These are phyloP conservation scores for Gavialis gangeticus DNA, from an alignment of 2,113 vertebrate genomes.

Conservation along the genomic window DNA sequence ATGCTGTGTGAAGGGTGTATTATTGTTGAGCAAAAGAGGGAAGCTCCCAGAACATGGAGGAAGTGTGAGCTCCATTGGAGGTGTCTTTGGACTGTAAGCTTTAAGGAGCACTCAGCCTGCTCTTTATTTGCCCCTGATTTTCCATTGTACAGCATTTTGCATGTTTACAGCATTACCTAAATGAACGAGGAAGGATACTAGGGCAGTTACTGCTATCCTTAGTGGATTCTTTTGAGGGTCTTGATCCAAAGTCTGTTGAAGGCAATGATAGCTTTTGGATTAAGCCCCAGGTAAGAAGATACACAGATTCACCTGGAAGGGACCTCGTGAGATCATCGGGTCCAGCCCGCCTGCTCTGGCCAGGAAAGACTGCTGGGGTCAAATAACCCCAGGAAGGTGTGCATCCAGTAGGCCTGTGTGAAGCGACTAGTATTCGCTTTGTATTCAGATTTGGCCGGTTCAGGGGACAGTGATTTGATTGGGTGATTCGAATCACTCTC, in stretches of 20 bases:
- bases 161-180: not conserved
- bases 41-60: not conserved
- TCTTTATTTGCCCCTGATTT: not conserved
- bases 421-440: too few relatives aligned
- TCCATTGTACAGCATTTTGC: not conserved
- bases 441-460: too few relatives aligned
- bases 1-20: accelerated
- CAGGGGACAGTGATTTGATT: too few relatives aligned
- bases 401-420: too few relatives aligned
- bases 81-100: not conserved
- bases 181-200: too few relatives aligned
- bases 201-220: not conserved
- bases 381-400: too few relatives aligned
- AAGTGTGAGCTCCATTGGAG: not conserved
- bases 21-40: not conserved
- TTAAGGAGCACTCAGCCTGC: accelerated
- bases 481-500: too few relatives aligned
- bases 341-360: too few relatives aligned
- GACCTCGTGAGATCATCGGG: too few relatives aligned
- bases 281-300: not conserved
- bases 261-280: not conserved
- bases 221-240: not conserved
- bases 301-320: too few relatives aligned
- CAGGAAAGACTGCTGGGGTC: too few relatives aligned
- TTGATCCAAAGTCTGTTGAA: not conserved